Evolutionary conservation across 2,888 invertebrate species (phyloP).

Genomic region (Pinctada fucata): DNA sequence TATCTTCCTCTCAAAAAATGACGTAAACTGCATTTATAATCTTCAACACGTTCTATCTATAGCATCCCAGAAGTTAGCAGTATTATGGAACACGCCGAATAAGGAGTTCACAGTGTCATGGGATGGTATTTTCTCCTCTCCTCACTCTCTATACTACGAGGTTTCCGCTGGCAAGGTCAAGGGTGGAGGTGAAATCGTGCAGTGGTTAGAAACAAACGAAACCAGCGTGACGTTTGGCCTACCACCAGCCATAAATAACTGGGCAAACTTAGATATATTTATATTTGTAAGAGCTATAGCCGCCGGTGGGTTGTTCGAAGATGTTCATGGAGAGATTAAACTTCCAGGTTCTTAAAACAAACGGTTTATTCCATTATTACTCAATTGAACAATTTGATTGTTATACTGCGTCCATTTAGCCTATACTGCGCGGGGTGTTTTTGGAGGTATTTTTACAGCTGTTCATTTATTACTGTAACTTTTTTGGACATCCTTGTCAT

Average conservation of each 20-base stretch:
- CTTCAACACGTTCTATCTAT: not conserved
- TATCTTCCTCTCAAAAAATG: too few relatives aligned
- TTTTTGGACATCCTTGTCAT: too few relatives aligned
- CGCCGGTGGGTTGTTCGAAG: constrained; percentile 18
- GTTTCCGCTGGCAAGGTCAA: constrained; percentile 30
- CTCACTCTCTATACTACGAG: constrained; percentile 26
- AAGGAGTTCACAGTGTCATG: constrained; percentile 25
- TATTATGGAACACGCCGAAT: constrained; percentile 1
- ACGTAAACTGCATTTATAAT: too few relatives aligned
- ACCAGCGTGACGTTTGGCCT: constrained; percentile 23
- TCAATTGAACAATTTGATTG: too few relatives aligned
- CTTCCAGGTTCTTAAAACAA: too few relatives aligned
- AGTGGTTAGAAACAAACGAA: constrained; percentile 34
- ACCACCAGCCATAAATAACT: not conserved
- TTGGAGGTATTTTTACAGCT: too few relatives aligned
- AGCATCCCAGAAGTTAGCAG: constrained; percentile 5
- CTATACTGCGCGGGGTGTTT: too few relatives aligned
- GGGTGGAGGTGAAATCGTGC: constrained; percentile 20
- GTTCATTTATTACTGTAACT: too few relatives aligned
- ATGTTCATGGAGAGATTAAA: not conserved
- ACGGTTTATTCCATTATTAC: too few relatives aligned
- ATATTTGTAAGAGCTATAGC: constrained; percentile 27
- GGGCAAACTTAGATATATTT: constrained; percentile 11
- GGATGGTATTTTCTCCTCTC: constrained; percentile 24
- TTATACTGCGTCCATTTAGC: too few relatives aligned